Evolutionary conservation across 2,797 vertebrate species (phyloP), one percentile per base, ranked within the genome.

Genomic region (Linurgus olivaceus): DNA sequence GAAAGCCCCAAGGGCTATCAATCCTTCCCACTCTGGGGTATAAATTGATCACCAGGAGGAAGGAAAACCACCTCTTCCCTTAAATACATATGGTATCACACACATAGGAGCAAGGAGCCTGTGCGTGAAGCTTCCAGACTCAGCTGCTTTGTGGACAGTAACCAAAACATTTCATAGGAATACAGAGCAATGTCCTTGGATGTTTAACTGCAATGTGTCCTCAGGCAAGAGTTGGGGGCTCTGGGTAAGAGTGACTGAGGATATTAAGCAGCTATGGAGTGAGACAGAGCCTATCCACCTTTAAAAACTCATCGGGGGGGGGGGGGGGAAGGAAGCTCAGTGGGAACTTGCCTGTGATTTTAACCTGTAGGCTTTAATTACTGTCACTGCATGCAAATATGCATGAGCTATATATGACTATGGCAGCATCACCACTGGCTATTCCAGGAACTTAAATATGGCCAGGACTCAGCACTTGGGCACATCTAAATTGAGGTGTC

Each of bases 251-350:
- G 25, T 44, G 26, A 16, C 26, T 90, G 73, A 74, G 38, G 45
- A 57, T 28, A 44, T 44, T 8, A 59, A 37, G n/a, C 31, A 63
- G 42, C 28, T 48, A 6, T 68, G 29, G 35, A 82, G 29, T 12
- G 26, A 85, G 14, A 9, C 5, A 85, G 29, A 87, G 37, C 14
- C 37, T 13, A 5, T 26, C 3, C 29, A 68, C 31, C 35, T 87
- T 31, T 20, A 52, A 61, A 89, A 76, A 29, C 6, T 7, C 21
- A 9, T 0, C 11, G 1, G 12, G 7, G 6, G 10, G 3, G 0
- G 14, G 1, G 12, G 7, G 8, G 10, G 3, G 0, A 16, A 38
- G 35, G 54, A 13, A 26, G 1, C 18, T 70, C 20, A 13, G 3
- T 19, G 40, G 5, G n/a, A 10, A 65, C 50, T 48, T 52, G 28